Conservation (phyloP, 1,140 invertebrate genomes). For the Thereuonema tuberculata region DNA sequence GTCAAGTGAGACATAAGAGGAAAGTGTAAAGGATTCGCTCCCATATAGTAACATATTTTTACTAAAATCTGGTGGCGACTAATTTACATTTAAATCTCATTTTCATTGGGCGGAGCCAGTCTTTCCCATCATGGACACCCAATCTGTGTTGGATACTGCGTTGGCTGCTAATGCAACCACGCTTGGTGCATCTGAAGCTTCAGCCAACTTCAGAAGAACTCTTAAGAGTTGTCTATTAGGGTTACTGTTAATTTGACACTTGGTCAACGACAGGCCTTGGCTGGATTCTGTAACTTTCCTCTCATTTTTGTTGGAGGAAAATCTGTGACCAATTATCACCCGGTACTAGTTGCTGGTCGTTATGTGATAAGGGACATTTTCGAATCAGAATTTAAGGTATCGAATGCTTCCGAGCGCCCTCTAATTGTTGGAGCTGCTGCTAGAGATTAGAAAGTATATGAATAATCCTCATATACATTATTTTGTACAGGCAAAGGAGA, state of each 20-base stretch:
- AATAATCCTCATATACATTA: background rate
- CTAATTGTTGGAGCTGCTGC: background rate
- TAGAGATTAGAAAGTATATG: background rate
- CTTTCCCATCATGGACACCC: background rate
- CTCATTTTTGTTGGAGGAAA: background rate
- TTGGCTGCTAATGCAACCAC: background rate
- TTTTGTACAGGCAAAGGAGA: too few species aligned
- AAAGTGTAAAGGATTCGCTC: background rate
- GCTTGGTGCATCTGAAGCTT: background rate
- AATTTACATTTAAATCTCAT: background rate
- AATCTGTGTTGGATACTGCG: background rate
- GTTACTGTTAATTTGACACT: background rate
- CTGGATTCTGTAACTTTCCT: background rate
- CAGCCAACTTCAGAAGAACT: background rate
- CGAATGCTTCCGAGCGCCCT: background rate
- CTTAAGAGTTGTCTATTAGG: background rate
- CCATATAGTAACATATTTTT: background rate
- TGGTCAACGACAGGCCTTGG: background rate
- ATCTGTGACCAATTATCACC: background rate
- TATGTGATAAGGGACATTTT: background rate
- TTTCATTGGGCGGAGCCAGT: background rate
- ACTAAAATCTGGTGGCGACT: background rate
- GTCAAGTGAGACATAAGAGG: background rate
- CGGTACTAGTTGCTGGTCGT: background rate
- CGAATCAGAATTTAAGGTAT: background rate